phyloP scores from a whole-genome alignment of 2,797 vertebrate genomes.

The Apodemus agrarius region DNA sequence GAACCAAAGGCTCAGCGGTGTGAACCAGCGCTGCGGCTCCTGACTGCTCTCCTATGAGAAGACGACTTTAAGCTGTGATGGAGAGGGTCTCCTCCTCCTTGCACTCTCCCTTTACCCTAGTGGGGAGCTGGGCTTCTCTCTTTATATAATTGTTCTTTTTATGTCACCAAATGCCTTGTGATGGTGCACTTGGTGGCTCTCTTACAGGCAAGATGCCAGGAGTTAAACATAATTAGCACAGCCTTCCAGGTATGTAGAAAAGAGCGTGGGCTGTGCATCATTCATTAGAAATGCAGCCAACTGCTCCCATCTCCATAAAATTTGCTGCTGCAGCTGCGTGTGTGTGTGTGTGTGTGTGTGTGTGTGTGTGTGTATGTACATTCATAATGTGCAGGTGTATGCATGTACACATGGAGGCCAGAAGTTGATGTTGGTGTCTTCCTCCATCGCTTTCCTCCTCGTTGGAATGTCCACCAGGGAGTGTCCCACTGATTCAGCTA shows the following conservation, averaged over 20 bases:
- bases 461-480: neutral
- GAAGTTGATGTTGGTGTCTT: neutral
- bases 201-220: constrained; percentile 59
- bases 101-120: neutral
- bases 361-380: neutral
- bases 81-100: constrained; percentile 17
- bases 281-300: constrained; percentile 1
- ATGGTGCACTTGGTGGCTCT: constrained; percentile 39
- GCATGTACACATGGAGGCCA: neutral
- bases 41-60: constrained; percentile 41
- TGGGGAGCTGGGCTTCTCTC: neutral
- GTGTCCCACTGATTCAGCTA: too few species aligned
- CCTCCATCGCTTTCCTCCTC: neutral
- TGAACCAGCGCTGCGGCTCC: constrained; percentile 50
- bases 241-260: constrained; percentile 33
- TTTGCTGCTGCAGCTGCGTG: neutral
- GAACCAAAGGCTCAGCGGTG: constrained; percentile 30
- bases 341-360: neutral
- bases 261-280: neutral
- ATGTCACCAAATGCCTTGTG: constrained; percentile 43
- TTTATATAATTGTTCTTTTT: constrained; percentile 31
- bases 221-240: constrained; percentile 63
- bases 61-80: constrained; percentile 29
- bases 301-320: constrained; percentile 7
- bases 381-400: neutral